Conservation (phyloP, 2,113 vertebrate genomes). For the Lepidothrix coronata region DNA sequence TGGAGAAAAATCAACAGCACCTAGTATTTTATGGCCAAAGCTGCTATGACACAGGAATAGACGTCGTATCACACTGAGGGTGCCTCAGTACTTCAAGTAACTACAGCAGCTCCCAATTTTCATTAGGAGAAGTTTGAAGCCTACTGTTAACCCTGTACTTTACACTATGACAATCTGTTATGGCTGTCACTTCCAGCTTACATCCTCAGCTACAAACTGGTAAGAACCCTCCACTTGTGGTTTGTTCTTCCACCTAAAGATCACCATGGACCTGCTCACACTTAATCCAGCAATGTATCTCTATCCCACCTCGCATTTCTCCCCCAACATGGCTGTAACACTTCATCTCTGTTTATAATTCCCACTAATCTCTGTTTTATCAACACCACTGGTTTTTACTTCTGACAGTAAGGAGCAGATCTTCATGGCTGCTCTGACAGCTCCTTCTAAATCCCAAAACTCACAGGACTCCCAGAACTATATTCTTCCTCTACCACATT, state of each 20-base stretch:
- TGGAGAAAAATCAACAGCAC: neutral
- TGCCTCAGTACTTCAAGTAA: neutral
- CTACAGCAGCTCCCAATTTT: neutral
- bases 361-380: neutral
- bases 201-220: fast-evolving
- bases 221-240: neutral
- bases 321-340: neutral
- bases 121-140: neutral
- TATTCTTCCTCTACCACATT: neutral
- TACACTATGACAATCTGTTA: fast-evolving
- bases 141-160: neutral
- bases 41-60: fast-evolving
- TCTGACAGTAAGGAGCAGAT: neutral
- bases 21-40: neutral
- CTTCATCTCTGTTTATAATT: neutral
- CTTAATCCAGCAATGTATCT: neutral
- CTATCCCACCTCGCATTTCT: neutral
- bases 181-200: fast-evolving
- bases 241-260: neutral
- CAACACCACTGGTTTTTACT: neutral
- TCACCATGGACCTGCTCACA: neutral
- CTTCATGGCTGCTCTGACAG: neutral
- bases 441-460: neutral
- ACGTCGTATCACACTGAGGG: neutral
- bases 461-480: neutral